These are phyloP conservation scores for Drosophila mercatorum DNA, from an alignment of 2,888 invertebrate species.

Conservation along the genomic window DNA sequence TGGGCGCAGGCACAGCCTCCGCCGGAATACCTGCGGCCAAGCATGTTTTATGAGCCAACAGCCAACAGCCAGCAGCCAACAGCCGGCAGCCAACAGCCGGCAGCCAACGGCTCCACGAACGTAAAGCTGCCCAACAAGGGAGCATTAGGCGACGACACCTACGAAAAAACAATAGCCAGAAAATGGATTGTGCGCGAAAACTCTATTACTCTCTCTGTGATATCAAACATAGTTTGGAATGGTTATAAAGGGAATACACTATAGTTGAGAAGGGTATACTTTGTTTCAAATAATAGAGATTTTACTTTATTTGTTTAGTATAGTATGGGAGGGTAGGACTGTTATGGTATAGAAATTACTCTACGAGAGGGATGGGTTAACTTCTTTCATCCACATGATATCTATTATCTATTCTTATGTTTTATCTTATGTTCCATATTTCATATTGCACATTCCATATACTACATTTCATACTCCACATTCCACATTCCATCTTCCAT, in stretches of 20 bases:
- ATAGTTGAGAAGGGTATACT: not conserved
- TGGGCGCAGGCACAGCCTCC: slow-evolving; percentile 1
- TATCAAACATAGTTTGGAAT: not conserved
- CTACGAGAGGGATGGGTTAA: not conserved
- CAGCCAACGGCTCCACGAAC: slow-evolving; percentile 8
- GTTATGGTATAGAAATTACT: not conserved
- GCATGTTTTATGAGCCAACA: slow-evolving; percentile 71
- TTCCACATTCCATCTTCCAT: no score
- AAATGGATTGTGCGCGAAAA: not conserved
- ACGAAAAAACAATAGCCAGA: not conserved
- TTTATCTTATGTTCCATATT: no score
- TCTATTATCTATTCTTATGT: no score
- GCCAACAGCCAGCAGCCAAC: slow-evolving; percentile 4
- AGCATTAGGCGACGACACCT: slow-evolving; percentile 24
- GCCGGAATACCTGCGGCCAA: slow-evolving; percentile 57
- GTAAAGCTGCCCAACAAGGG: slow-evolving; percentile 4
- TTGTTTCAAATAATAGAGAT: not conserved
- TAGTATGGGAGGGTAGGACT: not conserved
- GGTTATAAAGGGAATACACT: not conserved
- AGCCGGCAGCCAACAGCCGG: slow-evolving; percentile 28
- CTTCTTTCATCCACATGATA: no score
- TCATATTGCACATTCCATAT: not conserved
- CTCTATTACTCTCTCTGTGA: not conserved
- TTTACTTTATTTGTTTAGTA: not conserved
- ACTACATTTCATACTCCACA: no score